Evolutionary conservation across 2,888 invertebrate genomes (phyloP).

Genomic region (Nomada fabriciana): DNA sequence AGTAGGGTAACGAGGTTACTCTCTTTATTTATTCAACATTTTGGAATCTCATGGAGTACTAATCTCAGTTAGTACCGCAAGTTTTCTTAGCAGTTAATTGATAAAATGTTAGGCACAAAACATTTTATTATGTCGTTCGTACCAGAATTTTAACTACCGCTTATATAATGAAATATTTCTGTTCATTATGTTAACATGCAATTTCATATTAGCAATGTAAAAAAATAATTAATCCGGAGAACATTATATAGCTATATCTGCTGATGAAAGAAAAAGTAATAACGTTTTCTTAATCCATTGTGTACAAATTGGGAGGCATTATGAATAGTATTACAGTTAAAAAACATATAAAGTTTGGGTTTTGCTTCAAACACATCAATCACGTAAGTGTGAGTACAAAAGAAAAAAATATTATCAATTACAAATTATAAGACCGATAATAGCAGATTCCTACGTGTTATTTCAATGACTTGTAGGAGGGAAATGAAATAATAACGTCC

Average conservation of each 20-base stretch:
- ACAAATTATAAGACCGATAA: slow-evolving; percentile 36
- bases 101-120: slow-evolving; percentile 16
- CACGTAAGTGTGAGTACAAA: slow-evolving; percentile 62
- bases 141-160: slow-evolving; percentile 28
- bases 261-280: slow-evolving; percentile 42
- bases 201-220: slow-evolving; percentile 24
- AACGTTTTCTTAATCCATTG: slow-evolving; percentile 42
- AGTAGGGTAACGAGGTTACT: slow-evolving; percentile 57
- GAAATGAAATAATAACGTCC: slow-evolving; percentile 28
- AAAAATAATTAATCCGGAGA: slow-evolving; percentile 42
- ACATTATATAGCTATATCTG: slow-evolving; percentile 46
- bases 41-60: slow-evolving; percentile 56
- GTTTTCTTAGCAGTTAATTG: slow-evolving; percentile 40
- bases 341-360: slow-evolving; percentile 29
- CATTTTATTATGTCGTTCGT: slow-evolving; percentile 22
- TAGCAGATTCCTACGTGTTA: slow-evolving; percentile 31
- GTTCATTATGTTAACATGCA: slow-evolving; percentile 21
- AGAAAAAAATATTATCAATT: slow-evolving; percentile 47
- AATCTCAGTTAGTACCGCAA: slow-evolving; percentile 13
- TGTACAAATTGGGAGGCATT: slow-evolving; percentile 62
- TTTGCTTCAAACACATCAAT: slow-evolving; percentile 44
- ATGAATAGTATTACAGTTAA: slow-evolving; percentile 52
- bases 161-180: slow-evolving; percentile 22
- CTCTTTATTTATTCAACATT: slow-evolving; percentile 70
- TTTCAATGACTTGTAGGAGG: slow-evolving; percentile 21